phyloP scores from a whole-genome alignment of 2,888 invertebrate species.

The Maniola hyperantus region DNA sequence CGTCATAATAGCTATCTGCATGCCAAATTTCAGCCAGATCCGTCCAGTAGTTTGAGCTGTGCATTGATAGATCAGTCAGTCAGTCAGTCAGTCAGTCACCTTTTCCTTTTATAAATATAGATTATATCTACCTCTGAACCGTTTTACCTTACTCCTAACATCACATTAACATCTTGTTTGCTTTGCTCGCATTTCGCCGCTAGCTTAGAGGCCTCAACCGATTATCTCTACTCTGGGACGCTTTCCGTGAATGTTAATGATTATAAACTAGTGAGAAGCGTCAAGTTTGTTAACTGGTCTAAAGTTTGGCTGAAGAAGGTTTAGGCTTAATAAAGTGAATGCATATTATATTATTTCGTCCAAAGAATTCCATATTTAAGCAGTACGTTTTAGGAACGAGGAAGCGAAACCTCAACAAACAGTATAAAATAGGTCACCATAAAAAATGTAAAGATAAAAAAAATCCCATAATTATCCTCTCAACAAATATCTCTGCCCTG shows the following conservation, averaged over 20 bases:
- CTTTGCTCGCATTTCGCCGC: constrained; percentile 15
- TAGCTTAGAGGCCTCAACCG: neutral
- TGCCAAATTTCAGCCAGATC: too few relatives aligned
- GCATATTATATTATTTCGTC: neutral
- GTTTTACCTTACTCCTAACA: too few relatives aligned
- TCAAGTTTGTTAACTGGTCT: constrained; percentile 29
- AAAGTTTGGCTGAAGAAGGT: constrained; percentile 21
- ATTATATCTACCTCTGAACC: too few relatives aligned
- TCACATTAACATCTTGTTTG: neutral
- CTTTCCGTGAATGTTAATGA: constrained; percentile 37
- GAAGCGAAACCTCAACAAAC: neutral
- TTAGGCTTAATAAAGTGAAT: constrained; percentile 6
- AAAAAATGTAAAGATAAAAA: constrained; percentile 17
- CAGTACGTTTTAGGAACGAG: too few relatives aligned
- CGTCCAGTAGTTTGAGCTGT: too few relatives aligned
- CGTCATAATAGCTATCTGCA: too few relatives aligned
- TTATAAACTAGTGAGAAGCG: constrained; percentile 31
- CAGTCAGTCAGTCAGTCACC: too few relatives aligned
- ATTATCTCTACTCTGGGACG: constrained; percentile 30
- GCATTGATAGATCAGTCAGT: too few relatives aligned
- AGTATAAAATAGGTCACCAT: neutral
- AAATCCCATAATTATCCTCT: constrained; percentile 17
- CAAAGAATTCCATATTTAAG: neutral
- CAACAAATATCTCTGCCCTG: constrained; percentile 19
- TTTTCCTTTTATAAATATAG: too few relatives aligned